Base-by-base conservation (phyloP, 2,797 vertebrate species). In the Nothura maculosa region DNA sequence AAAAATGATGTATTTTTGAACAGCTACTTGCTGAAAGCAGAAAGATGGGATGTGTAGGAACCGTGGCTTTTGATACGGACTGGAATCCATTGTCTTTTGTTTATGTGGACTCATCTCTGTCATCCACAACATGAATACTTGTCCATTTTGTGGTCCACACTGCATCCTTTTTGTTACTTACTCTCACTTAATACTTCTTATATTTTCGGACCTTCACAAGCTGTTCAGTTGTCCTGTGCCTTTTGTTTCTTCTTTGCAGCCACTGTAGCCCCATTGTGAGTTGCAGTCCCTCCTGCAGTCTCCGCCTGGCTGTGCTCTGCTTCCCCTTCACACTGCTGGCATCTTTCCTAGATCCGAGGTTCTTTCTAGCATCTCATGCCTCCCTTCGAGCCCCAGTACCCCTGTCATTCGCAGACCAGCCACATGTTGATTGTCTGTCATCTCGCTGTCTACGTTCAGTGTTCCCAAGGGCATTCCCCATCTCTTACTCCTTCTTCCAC, bases 61-160 rank as follows among this genome's bases (percentile, higher is more conserved):
- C 85, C n/a, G 38, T 67, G 24, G 3, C 5, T 43, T 91, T 27
- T 57, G 27, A 16, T 36, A 19, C 12, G 28, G 34, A 14, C 1
- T 4, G 54, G 22, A 36, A 24, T 57, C 32, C 36, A 18, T 66
- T 67, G 4, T 5, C 73, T 14, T 18, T 30, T 5, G 5, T 70
- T 24, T 78, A 54, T 57, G 36, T 50, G 62, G 36, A 8, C 10
- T 32, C 43, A 17, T 61, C 45, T 76, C 3, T 17, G 28, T 81
- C 8, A 12, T 32, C 16, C 25, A 17, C 25, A 68, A 62, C 8
- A 1, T 34, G 27, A 48, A 21, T 66, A 9, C 58, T 84, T 47
- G 22, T 36, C 8, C 3, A 11, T 12, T 1, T 10, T 0, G 0
- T 64, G 24, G 32, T 54, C 34, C 77, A 5, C 0, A 0, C 34